Conservation (phyloP, 2,797 vertebrate species). For the Esox masquinongy region DNA sequence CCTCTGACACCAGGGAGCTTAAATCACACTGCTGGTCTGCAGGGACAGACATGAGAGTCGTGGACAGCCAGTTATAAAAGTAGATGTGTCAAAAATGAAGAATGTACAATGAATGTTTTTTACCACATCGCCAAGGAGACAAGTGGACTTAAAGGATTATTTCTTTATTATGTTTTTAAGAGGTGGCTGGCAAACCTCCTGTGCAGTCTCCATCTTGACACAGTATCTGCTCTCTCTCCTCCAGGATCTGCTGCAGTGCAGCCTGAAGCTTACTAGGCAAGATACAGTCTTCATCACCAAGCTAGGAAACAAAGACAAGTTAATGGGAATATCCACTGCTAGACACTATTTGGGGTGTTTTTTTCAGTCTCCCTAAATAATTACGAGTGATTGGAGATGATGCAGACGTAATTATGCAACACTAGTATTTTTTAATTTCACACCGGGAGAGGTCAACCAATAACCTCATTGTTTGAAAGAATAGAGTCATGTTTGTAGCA, state of each 20-base stretch:
- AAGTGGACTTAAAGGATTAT: neutral
- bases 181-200: slow-evolving; percentile 58
- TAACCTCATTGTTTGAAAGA: no score
- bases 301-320: slow-evolving; percentile 61
- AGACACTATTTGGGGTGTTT: no score
- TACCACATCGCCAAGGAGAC: neutral
- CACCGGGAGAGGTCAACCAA: no score
- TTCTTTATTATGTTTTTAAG: neutral
- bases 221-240: slow-evolving; percentile 87
- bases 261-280: slow-evolving; percentile 94
- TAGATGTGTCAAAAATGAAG: neutral
- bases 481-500: no score
- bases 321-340: no score
- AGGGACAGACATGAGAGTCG: neutral
- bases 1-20: slow-evolving; percentile 89
- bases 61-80: neutral
- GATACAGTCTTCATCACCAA: slow-evolving; percentile 94
- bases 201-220: slow-evolving; percentile 61
- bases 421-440: no score
- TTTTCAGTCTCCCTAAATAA: no score
- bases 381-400: no score
- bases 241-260: slow-evolving; percentile 89
- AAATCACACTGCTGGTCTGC: slow-evolving; percentile 68
- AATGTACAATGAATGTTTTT: neutral
- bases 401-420: no score